These are phyloP conservation scores for Steinernema scapterisci DNA, from an alignment of 2,888 invertebrate species.

Conservation along the genomic window DNA sequence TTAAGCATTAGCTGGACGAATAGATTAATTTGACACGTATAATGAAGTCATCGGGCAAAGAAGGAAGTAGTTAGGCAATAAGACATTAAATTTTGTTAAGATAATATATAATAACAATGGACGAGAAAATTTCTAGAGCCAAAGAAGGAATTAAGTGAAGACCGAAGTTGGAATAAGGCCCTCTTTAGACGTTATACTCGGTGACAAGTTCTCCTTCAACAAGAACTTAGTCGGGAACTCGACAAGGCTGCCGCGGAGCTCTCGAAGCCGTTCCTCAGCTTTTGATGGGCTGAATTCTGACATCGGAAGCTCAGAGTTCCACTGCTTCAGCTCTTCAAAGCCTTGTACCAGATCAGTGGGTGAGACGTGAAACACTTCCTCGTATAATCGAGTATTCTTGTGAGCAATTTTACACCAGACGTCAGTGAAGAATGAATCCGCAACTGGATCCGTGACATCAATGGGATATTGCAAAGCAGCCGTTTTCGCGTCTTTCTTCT, in stretches of 20 bases:
- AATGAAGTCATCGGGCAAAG: too few relatives aligned
- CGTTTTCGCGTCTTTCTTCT: background rate
- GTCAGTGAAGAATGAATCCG: conserved; percentile 81
- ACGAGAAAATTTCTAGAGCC: background rate
- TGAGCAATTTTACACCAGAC: conserved; percentile 82
- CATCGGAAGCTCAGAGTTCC: conserved; percentile 78
- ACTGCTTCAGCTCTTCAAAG: conserved; percentile 76
- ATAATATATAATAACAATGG: background rate
- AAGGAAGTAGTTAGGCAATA: too few relatives aligned
- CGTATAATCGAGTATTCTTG: conserved; percentile 85
- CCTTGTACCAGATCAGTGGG: conserved; percentile 82
- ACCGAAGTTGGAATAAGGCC: conserved; percentile 88
- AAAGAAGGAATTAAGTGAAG: conserved; percentile 76
- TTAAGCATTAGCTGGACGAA: too few relatives aligned
- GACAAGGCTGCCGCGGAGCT: conserved; percentile 75
- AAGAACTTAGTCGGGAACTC: conserved; percentile 87
- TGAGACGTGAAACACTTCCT: conserved; percentile 85
- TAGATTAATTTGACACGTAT: too few relatives aligned
- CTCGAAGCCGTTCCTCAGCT: conserved; percentile 57
- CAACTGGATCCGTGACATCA: conserved; percentile 79
- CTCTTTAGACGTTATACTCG: conserved; percentile 82
- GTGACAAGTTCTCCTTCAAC: conserved; percentile 82
- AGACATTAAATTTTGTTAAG: too few relatives aligned
- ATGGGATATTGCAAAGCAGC: conserved; percentile 40
- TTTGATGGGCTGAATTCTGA: conserved; percentile 76